phyloP scores from a whole-genome alignment of 1,140 invertebrate genomes.

The Wiebesia pumilae region DNA sequence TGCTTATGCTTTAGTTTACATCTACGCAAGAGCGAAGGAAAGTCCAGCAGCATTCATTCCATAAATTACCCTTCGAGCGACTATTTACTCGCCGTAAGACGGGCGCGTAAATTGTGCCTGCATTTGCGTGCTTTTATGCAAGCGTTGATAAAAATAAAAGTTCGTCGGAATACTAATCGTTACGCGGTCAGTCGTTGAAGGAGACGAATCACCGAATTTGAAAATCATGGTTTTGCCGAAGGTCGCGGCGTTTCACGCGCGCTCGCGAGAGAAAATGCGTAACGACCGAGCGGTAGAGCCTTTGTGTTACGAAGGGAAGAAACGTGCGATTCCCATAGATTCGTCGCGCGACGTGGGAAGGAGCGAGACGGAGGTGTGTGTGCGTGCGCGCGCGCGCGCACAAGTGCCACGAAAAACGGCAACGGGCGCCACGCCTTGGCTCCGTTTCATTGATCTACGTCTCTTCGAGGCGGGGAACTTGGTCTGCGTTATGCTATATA shows the following conservation, averaged over 20 bases:
- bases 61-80: not conserved
- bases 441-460: conserved; percentile 73
- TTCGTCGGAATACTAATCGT: not conserved
- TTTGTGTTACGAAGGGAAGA: not conserved
- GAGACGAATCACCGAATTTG: not conserved
- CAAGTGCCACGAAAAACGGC: conserved; percentile 21
- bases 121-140: not conserved
- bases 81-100: not conserved
- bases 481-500: not conserved
- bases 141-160: too few relatives aligned
- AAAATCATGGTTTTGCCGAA: too few relatives aligned
- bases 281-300: not conserved
- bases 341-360: conserved; percentile 17
- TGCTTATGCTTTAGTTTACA: not conserved
- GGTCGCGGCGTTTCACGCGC: not conserved
- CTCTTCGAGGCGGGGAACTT: conserved; percentile 37
- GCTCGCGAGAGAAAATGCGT: not conserved
- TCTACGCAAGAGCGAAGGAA: not conserved
- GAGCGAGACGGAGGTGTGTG: conserved; percentile 50
- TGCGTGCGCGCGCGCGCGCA: conserved; percentile 20
- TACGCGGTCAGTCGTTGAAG: not conserved
- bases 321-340: not conserved
- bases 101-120: not conserved
- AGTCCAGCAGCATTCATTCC: not conserved
- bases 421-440: conserved; percentile 43